These are phyloP conservation scores for Andrena chrysosceles DNA, from an alignment of 2,888 invertebrate species.

Conservation along the genomic window DNA sequence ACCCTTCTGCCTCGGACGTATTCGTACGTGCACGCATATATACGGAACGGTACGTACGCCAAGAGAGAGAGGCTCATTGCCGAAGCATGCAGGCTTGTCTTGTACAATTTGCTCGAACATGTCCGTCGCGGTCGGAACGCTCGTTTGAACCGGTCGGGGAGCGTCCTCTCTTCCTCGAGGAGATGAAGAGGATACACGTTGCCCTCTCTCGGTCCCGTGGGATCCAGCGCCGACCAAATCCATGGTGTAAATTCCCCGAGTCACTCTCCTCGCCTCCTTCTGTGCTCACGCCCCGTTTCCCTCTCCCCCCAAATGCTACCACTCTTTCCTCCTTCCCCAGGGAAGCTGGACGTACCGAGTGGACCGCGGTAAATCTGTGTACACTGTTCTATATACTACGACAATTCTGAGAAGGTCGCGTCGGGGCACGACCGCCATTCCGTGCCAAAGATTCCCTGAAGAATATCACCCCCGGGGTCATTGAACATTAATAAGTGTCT, in stretches of 20 bases:
- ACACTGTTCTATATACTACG: conserved; percentile 19
- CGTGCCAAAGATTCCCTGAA: conserved; percentile 66
- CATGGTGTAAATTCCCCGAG: conserved; percentile 79
- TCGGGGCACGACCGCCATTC: conserved; percentile 71
- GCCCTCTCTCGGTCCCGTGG: conserved; percentile 69
- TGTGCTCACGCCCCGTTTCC: conserved; percentile 41
- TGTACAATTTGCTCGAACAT: conserved; percentile 82
- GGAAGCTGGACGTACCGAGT: conserved; percentile 11
- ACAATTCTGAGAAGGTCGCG: conserved; percentile 62
- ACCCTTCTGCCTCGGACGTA: conserved; percentile 9
- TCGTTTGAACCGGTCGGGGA: conserved; percentile 74
- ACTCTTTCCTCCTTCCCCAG: conserved; percentile 33
- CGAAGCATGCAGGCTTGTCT: conserved; percentile 78
- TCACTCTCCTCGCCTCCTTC: conserved; percentile 69
- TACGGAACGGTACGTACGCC: conserved; percentile 50
- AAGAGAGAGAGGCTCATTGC: conserved; percentile 71
- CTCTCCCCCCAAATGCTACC: conserved; percentile 27
- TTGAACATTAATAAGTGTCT: background rate
- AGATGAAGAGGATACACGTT: conserved; percentile 71
- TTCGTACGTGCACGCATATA: conserved; percentile 33
- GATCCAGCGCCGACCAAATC: conserved; percentile 76
- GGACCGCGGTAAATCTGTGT: conserved; percentile 71
- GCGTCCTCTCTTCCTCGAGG: conserved; percentile 73
- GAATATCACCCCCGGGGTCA: conserved; percentile 10
- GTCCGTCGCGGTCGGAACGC: conserved; percentile 77